Base-by-base conservation (phyloP, 2,888 invertebrate species). In the Sarcophaga variegata region DNA sequence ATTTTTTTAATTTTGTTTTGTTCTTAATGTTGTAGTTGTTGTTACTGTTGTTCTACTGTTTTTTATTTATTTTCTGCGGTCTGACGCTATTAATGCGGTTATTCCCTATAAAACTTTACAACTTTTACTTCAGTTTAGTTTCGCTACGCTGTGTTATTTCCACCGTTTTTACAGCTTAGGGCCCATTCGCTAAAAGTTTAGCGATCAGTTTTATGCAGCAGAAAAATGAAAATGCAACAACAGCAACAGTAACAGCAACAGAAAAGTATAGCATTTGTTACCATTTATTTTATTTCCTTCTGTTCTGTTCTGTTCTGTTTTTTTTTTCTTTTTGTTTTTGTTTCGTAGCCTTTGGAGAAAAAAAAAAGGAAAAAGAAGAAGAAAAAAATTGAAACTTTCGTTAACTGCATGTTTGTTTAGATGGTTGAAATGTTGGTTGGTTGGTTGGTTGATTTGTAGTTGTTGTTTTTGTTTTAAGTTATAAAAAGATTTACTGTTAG, bases 71-170 rank as follows among this genome's bases (percentile, higher is more conserved):
- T 22, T 86, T 67, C 64, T 67, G 76, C 47, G 81, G 78, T 78
- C 79, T 84, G 74, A 75, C 83, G 83, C 86, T 86, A 78, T 86
- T 86, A 86, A 86, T 86, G 83, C 86, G 81, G 83, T 83, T 86
- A 86, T 83, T 86, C 81, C 10, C 64, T 85, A 75, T 80, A 84
- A 84, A 84, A 84, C 64, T 80, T 80, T 84, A 83, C 62, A 81
- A 77, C 77, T 81, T 85, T 74, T 64, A 77, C 74, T 81, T 79
- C n/a, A 54, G 22, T 79, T 69, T 59, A 62, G 69, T 66, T 17
- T 54, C 14, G 17, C 4, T 54, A 4, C 17, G 54, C 14, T 54
- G 1, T 17, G 17, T 0, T 14, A 17, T 17, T 54, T 17, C 17
- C 54, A 1, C 17, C 5, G 3, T 45, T 2, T 82, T 66, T 77